Conservation (phyloP, 2,113 vertebrate species). For the Oryzias javanicus region DNA sequence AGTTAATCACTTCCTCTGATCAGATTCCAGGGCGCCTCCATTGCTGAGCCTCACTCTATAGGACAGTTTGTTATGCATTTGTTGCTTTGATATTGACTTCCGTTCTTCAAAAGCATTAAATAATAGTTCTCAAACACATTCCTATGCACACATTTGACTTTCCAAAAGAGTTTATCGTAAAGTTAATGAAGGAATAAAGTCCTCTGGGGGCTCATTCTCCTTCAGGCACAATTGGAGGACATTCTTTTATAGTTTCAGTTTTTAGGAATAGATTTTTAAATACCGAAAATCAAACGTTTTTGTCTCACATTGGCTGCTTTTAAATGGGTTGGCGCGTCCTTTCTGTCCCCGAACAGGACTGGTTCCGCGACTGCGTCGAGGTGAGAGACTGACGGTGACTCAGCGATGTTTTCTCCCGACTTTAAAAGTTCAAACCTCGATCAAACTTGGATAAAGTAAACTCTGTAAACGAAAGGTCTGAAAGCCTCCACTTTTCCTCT, state of each 20-base stretch:
- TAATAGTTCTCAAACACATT: background rate
- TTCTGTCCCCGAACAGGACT: constrained; percentile 44
- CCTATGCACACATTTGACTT: too few species aligned
- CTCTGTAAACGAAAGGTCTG: background rate
- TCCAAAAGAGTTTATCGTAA: too few species aligned
- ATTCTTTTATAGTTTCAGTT: too few species aligned
- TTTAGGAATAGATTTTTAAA: too few species aligned
- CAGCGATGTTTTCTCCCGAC: constrained; percentile 56
- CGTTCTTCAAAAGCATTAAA: background rate
- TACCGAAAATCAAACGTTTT: too few species aligned
- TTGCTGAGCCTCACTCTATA: constrained; percentile 1
- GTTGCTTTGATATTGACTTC: background rate
- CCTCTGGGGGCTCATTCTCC: too few species aligned
- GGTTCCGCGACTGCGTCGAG: constrained; percentile 9
- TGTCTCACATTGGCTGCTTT: too few species aligned
- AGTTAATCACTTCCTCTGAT: background rate
- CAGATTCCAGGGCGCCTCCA: background rate
- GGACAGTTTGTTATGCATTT: background rate
- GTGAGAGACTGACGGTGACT: constrained; percentile 67
- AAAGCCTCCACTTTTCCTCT: constrained; percentile 32
- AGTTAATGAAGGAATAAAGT: too few species aligned
- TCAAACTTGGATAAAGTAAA: background rate
- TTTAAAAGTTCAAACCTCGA: constrained; percentile 36
- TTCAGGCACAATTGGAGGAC: too few species aligned
- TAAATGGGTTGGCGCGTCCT: constrained; percentile 8